phyloP scores from a whole-genome alignment of 2,888 invertebrate species.

The Scelioninae gen. 1 region DNA sequence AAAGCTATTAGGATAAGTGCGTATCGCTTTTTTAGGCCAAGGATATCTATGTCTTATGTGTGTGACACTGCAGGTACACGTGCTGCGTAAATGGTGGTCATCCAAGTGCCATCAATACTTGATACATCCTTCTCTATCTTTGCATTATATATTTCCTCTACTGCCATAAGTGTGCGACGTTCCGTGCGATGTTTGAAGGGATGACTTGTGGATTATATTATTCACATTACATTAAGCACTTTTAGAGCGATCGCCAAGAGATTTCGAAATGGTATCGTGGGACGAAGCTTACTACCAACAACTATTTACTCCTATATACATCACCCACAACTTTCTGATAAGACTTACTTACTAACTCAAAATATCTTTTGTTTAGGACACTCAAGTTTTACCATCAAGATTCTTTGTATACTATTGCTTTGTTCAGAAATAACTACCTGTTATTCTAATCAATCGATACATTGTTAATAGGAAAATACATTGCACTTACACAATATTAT shows the following conservation, averaged over 20 bases:
- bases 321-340: neutral
- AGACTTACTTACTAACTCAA: neutral
- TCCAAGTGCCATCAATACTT: conserved; percentile 79
- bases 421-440: neutral
- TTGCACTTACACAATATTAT: conserved; percentile 4
- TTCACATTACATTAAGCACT: conserved; percentile 83
- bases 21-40: conserved; percentile 75
- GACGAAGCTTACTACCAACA: conserved; percentile 20
- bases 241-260: conserved; percentile 77
- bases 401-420: neutral
- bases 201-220: conserved; percentile 82
- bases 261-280: conserved; percentile 73
- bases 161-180: conserved; percentile 43
- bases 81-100: conserved; percentile 72
- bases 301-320: conserved; percentile 3
- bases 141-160: conserved; percentile 55
- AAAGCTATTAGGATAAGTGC: conserved; percentile 82
- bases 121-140: conserved; percentile 75
- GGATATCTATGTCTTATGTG: conserved; percentile 63
- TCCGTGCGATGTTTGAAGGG: conserved; percentile 67
- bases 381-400: neutral
- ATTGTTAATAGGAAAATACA: conserved; percentile 20
- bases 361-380: neutral
- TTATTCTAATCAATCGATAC: conserved; percentile 10
- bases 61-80: conserved; percentile 43